These are phyloP conservation scores for Syngnathoides biaculeatus DNA, from an alignment of 2,113 vertebrate genomes.

Conservation along the genomic window DNA sequence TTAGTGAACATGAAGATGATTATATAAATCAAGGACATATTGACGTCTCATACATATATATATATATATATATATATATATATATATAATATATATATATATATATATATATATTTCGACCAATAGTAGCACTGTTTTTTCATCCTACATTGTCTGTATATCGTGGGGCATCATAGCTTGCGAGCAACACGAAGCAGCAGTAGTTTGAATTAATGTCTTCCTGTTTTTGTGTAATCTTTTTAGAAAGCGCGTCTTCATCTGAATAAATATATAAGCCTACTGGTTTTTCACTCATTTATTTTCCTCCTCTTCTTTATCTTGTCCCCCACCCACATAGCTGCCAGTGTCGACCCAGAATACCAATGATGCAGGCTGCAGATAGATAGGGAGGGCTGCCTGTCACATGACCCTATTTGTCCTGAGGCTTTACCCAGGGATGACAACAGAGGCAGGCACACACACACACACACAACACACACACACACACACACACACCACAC, in stretches of 20 bases:
- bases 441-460: conserved; percentile 42
- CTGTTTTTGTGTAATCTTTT: neutral
- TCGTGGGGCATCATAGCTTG: neutral
- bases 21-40: neutral
- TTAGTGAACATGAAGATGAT: neutral
- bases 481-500: conserved; percentile 19
- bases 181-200: neutral
- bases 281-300: neutral
- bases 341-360: conserved; percentile 63
- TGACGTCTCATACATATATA: too few species aligned
- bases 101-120: too few species aligned
- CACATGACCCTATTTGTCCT: conserved; percentile 68
- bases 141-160: neutral
- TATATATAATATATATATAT: too few species aligned
- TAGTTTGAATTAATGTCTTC: neutral
- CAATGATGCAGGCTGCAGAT: conserved; percentile 70
- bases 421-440: conserved; percentile 67
- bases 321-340: conserved; percentile 17
- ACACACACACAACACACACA: conserved; percentile 19
- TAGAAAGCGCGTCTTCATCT: neutral
- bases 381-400: conserved; percentile 63
- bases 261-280: neutral
- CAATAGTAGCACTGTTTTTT: neutral
- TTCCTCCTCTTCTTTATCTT: neutral
- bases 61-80: too few species aligned